phyloP scores from a whole-genome alignment of 2,888 invertebrate species.

The Prosapia bicincta region DNA sequence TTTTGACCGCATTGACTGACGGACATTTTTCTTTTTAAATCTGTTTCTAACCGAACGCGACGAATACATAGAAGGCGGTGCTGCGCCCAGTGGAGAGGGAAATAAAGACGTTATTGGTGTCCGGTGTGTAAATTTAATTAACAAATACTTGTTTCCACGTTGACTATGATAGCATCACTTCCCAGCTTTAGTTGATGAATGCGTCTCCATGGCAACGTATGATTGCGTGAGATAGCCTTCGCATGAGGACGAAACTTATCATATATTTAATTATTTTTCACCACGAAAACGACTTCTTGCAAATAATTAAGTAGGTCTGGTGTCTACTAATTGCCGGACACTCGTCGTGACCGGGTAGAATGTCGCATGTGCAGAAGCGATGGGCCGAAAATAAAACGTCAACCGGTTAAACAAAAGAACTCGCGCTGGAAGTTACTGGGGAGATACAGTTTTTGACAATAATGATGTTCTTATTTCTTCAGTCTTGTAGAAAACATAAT shows the following conservation, averaged over 20 bases:
- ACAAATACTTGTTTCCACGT: constrained; percentile 19
- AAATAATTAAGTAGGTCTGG: neutral
- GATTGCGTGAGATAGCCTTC: neutral
- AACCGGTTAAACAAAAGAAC: too few species aligned
- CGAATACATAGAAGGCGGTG: too few species aligned
- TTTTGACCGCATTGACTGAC: too few species aligned
- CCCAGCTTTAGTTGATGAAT: neutral
- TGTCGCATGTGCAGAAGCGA: too few species aligned
- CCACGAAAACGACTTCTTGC: neutral
- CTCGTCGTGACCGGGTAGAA: neutral
- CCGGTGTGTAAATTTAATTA: constrained; percentile 26
- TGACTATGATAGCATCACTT: neutral
- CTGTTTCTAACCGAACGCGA: too few species aligned
- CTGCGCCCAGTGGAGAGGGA: too few species aligned
- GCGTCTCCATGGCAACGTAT: neutral
- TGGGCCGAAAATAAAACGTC: too few species aligned
- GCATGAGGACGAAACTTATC: neutral
- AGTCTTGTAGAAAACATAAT: too few species aligned
- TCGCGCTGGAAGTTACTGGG: too few species aligned
- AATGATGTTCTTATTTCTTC: too few species aligned
- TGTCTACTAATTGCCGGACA: neutral
- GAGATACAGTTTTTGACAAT: too few species aligned
- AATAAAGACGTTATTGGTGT: constrained; percentile 23
- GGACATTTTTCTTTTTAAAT: too few species aligned
- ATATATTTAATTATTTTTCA: neutral